Base-by-base conservation (phyloP, 2,888 invertebrate species). In the Drosophila testacea region DNA sequence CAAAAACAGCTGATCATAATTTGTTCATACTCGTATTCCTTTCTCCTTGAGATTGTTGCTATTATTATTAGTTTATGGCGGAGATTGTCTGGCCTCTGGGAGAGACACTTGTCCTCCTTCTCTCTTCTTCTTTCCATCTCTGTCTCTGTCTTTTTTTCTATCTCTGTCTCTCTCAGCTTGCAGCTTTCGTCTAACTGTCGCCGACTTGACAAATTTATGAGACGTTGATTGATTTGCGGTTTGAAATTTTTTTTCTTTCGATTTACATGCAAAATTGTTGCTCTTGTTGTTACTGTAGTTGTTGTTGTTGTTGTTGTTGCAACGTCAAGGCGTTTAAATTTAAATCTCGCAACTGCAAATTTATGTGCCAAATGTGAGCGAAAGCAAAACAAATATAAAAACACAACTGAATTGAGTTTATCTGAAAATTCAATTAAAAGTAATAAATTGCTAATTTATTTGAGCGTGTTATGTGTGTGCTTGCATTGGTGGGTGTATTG, bases 221-320 rank as follows among this genome's bases (percentile, higher is more conserved):
- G 87, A 88, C 87, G 78, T 87, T 89, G 90, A 89, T 89, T 89
- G 88, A 90, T 90, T 81, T 87, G 89, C 84, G 89, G 90, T 77
- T 62, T 47, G 62, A 39, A 46, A n/a, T 52, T 52, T 47, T 27
- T 27, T 42, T 11, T 13, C 51, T 60, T 60, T 61, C 41, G 36
- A 50, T 57, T 65, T 60, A 60, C 46, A 61, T 55, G 67, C 50
- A 50, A 50, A 50, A 50, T 69, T 30, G 39, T 62, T 60, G 47
- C 44, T 64, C 51, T 41, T 34, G 46, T 38, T 59, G 66, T 7
- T 36, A 48, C 11, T 57, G 16, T 51, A 51, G 42, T 27, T 64
- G 47, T 22, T 59, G 61, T 27, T 48, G 56, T 36, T 56, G 65
- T 39, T 65, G 66, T 38, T 38, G 30, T 28, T 54, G 44, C 55